phyloP scores from a whole-genome alignment of 2,113 vertebrate genomes.

The Pelecanoides urinatrix region DNA sequence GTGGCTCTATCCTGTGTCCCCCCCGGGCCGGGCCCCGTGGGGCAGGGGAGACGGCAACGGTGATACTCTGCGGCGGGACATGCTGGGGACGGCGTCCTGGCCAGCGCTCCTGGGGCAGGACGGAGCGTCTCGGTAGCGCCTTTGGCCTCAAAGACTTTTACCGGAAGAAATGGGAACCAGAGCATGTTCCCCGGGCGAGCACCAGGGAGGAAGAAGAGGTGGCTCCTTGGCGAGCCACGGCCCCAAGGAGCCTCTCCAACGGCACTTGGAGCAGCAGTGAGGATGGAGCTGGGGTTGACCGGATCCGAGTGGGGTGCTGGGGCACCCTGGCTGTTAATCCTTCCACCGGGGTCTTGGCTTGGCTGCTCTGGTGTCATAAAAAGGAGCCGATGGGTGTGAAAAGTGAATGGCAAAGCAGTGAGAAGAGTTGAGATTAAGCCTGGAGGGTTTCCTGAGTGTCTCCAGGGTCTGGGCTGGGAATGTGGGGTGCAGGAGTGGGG shows the following conservation, averaged over 20 bases:
- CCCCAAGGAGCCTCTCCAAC: background rate
- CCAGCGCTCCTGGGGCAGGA: background rate
- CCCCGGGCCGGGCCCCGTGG: background rate
- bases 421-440: background rate
- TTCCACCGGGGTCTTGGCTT: background rate
- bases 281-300: background rate
- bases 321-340: background rate
- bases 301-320: background rate
- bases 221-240: background rate
- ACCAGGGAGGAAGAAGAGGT: background rate
- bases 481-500: rapidly evolving
- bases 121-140: rapidly evolving
- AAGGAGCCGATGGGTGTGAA: background rate
- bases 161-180: background rate
- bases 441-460: background rate
- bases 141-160: background rate
- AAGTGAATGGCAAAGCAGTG: background rate
- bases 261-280: background rate
- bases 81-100: background rate
- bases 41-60: rapidly evolving
- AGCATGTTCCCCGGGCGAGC: rapidly evolving
- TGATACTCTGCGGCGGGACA: no score
- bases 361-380: background rate
- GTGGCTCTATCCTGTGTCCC: no score
- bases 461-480: background rate